Evolutionary conservation across 1,140 invertebrate genomes (phyloP).

Genomic region (Heliconius nattereri): DNA sequence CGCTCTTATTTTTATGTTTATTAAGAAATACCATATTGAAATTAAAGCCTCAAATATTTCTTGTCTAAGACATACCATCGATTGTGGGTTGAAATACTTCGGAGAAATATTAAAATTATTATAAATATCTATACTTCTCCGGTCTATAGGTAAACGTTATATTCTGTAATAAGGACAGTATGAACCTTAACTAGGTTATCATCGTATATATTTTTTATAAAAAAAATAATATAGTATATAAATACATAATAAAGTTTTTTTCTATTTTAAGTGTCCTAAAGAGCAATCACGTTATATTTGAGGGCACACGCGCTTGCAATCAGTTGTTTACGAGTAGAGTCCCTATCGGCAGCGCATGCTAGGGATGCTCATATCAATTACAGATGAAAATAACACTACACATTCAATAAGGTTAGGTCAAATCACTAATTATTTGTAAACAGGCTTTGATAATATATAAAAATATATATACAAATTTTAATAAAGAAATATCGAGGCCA

Average conservation of each 20-base stretch:
- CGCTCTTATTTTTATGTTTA: not conserved
- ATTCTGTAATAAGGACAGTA: no score
- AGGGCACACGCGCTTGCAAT: slow-evolving; percentile 45
- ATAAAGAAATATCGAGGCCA: no score
- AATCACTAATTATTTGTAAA: slow-evolving; percentile 47
- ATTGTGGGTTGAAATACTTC: no score
- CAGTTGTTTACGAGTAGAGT: slow-evolving; percentile 54
- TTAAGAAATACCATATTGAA: not conserved
- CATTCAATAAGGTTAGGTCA: slow-evolving; percentile 65
- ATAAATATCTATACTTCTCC: no score
- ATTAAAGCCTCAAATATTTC: no score
- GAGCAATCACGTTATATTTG: slow-evolving; percentile 19
- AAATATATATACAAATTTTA: no score
- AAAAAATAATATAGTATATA: no score
- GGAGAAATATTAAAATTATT: no score
- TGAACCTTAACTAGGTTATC: no score
- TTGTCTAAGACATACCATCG: no score
- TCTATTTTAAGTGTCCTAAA: not conserved
- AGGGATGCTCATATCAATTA: slow-evolving; percentile 48
- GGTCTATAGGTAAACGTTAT: no score
- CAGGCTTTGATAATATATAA: not conserved
- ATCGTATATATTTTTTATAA: no score
- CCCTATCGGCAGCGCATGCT: slow-evolving; percentile 51
- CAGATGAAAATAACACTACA: slow-evolving; percentile 59
- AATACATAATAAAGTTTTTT: not conserved